phyloP scores from a whole-genome alignment of 2,797 vertebrate species.

The Schizothorax lantsangensis region DNA sequence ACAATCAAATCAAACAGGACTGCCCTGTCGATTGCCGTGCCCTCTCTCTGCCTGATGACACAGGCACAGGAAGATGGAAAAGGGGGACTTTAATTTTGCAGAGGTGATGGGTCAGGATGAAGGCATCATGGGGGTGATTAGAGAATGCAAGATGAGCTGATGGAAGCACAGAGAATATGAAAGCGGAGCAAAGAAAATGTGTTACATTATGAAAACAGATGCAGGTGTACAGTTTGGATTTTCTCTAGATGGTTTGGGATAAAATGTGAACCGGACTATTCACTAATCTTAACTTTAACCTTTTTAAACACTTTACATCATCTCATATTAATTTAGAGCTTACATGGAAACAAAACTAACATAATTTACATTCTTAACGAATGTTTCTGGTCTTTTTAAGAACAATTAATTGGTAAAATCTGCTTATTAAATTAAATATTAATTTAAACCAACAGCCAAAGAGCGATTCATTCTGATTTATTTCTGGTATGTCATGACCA shows the following conservation, averaged over 20 bases:
- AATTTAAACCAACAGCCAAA: neutral
- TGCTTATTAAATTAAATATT: neutral
- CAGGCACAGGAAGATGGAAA: slow-evolving; percentile 63
- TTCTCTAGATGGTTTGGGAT: neutral
- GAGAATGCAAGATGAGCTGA: slow-evolving; percentile 51
- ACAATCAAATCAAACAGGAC: slow-evolving; percentile 66
- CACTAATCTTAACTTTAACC: slow-evolving; percentile 3
- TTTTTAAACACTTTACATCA: neutral
- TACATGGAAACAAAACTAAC: too few species aligned
- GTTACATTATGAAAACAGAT: slow-evolving; percentile 28
- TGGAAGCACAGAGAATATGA: slow-evolving; percentile 20
- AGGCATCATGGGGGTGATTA: slow-evolving; percentile 60
- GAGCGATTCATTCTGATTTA: neutral
- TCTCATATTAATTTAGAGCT: too few species aligned
- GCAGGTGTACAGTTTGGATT: neutral
- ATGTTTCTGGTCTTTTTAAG: neutral
- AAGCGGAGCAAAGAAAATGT: neutral
- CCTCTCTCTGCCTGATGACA: slow-evolving; percentile 47
- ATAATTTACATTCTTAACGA: neutral
- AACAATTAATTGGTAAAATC: neutral
- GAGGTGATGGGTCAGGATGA: slow-evolving; percentile 58
- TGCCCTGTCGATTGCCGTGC: slow-evolving; percentile 10
- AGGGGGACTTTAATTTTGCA: slow-evolving; percentile 67
- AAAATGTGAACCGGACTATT: neutral
- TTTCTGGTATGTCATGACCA: neutral